Evolutionary conservation across 2,113 vertebrate species (phyloP), one percentile per base, ranked within the genome.

Genomic region (Speoplatyrhinus poulsoni): DNA sequence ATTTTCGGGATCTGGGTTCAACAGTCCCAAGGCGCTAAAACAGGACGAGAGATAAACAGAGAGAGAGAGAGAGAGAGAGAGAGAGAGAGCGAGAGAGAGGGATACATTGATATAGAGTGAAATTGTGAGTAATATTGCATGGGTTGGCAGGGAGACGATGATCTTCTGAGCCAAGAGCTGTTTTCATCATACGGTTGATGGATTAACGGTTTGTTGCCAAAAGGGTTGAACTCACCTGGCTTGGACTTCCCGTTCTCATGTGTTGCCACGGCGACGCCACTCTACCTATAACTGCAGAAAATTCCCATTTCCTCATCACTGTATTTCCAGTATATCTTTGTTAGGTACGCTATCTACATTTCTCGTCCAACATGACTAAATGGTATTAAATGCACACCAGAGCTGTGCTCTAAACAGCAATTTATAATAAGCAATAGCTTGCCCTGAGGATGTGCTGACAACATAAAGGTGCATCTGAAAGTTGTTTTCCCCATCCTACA

Each of bases 141-240:
- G 13, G 47, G 54, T 72, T 84, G 82, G 77, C 74, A 80, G 80
- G 82, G 84, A 76, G 73, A 85, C 84, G 82, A 82, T 84, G 79
- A 80, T 79, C 64, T 60, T 67, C 5, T 41, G 4, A 74, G 79
- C 82, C 80, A 65, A 62, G 55, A 77, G 81, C 80, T 59, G 60
- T 12, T 5, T 54, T 52, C 76, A 77, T 80, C 60, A 62, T 70
- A 69, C 76, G 64, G 75, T 71, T 90, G 84, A 89, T 81, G 87
- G 80, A 88, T 90, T 79, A 81, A 87, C 58, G 15, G 81, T 69
- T 72, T 69, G 3, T 70, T 72, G 19, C 72, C 81, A 58, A 1
- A 0, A 6, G 70, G 84, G 76, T 52, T 10, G 71, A 74, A 79
- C 47, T 65, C 47, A 72, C 72, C 63, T 66, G 57, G 65, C 41